These are phyloP conservation scores for Drosophila nigricruria DNA, from an alignment of 2,888 invertebrate species.

Conservation along the genomic window DNA sequence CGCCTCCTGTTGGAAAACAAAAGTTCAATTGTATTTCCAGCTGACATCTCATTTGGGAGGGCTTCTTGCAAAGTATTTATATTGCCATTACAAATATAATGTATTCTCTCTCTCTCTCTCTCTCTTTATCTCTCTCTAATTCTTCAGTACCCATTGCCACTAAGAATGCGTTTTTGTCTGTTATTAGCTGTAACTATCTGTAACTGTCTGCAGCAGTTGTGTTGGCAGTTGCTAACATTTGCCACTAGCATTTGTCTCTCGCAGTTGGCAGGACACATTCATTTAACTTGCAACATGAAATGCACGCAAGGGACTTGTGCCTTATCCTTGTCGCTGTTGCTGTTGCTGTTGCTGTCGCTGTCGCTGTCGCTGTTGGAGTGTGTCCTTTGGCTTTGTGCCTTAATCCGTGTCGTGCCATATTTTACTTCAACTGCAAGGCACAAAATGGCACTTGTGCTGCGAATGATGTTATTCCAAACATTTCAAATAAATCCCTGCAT, in stretches of 20 bases:
- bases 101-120: neutral
- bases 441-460: conserved; percentile 27
- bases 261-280: conserved; percentile 17
- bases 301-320: conserved; percentile 34
- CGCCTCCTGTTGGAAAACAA: conserved; percentile 34
- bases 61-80: conserved; percentile 61
- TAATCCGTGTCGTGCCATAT: conserved; percentile 10
- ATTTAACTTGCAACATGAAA: conserved; percentile 37
- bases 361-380: neutral
- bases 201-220: conserved; percentile 7
- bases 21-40: conserved; percentile 6
- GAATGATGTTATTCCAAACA: conserved; percentile 4
- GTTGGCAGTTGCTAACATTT: neutral
- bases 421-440: conserved; percentile 14
- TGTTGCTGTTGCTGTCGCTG: neutral
- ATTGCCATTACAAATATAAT: conserved; percentile 56
- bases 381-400: conserved; percentile 4
- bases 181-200: conserved; percentile 5
- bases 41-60: conserved; percentile 52
- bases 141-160: neutral
- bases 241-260: conserved; percentile 6
- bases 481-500: conserved; percentile 1
- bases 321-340: neutral
- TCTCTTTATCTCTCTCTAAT: neutral
- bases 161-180: neutral